Evolutionary conservation across 2,888 invertebrate species (phyloP).

Genomic region (Brachyopa scutellaris): DNA sequence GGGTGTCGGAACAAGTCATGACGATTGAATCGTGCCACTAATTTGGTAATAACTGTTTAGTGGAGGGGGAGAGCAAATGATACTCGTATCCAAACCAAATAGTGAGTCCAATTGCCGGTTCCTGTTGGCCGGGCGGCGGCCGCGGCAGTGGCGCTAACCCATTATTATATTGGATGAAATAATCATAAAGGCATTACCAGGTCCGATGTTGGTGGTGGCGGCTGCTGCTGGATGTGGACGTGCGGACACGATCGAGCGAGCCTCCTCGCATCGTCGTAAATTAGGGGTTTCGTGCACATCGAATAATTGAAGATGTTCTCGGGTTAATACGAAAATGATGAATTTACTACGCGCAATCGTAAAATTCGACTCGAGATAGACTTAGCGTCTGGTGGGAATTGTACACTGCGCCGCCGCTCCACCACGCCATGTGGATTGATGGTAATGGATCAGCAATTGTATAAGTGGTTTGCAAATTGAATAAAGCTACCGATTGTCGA

Average conservation of each 20-base stretch:
- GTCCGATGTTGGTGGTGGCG: conserved; percentile 9
- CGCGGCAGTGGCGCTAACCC: conserved; percentile 62
- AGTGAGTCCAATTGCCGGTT: conserved; percentile 54
- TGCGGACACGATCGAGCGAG: conserved; percentile 56
- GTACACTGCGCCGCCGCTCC: no score
- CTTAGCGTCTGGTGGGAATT: background rate
- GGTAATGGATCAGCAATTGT: conserved; percentile 42
- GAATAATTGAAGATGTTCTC: conserved; percentile 72
- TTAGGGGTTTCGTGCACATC: conserved; percentile 69
- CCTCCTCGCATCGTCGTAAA: conserved; percentile 49
- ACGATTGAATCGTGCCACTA: conserved; percentile 70
- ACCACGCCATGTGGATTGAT: conserved; percentile 7
- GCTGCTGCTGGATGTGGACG: conserved; percentile 31
- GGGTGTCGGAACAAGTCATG: conserved; percentile 61
- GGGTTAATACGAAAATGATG: conserved; percentile 69
- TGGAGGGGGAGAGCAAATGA: conserved; percentile 53
- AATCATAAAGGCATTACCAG: conserved; percentile 67
- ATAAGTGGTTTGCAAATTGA: conserved; percentile 29
- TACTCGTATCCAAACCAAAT: conserved; percentile 57
- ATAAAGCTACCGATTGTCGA: conserved; percentile 31
- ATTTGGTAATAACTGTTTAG: conserved; percentile 70
- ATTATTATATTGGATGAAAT: conserved; percentile 71
- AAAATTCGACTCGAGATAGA: no score
- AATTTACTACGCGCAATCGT: conserved; percentile 67
- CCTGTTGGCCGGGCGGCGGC: conserved; percentile 19